Base-by-base conservation (phyloP, 1,140 invertebrate species). In the Artemia franciscana region DNA sequence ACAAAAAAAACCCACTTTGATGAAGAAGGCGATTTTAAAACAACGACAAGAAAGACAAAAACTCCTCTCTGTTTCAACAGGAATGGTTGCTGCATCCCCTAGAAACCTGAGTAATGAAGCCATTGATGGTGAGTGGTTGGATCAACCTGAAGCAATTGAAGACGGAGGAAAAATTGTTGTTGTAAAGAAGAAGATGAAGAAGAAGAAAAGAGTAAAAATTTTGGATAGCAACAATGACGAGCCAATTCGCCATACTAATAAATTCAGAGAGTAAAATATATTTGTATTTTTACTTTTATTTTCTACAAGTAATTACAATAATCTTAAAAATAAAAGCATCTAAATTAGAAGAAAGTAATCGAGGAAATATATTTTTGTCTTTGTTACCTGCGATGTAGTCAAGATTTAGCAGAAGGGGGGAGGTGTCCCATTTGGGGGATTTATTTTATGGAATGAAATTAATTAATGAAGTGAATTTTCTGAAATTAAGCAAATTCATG, bases 1-100 rank as follows among this genome's bases (percentile, higher is more conserved):
- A 25, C 58, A 58, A 27, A 63, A 61, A 30, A 61, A 61, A 18
- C n/a, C 58, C 21, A 64, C 61, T 5, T 27, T 51, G 21, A 57
- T 64, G 39, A 51, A 60, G n/a, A 61, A 62, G 24, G 63, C 63
- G 24, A 60, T 60, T 27, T 18, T 27, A 21, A 24, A 60, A 25
- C 24, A 24, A n/a, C 24, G 60, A 21, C 60, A 60, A 60, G 60
- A 60, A 28, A 60, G 60, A 28, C 61, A 58, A 24, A 27, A 60
- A 25, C 21, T n/a, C 12, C 39, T 51, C 12, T 51, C 39, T 3
- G 39, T 51, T 12, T 51, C 39, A 12, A 18, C 39, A 1, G 39
- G 39, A 18, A 51, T 51, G 39, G 39, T 51, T 51, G 39, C 39
- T 51, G 39, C 39, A 18, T 51, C 39, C 21, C 39, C 39, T 15